Conservation (phyloP, 2,797 vertebrate species). For the Tenualosa thibaudeaui region DNA sequence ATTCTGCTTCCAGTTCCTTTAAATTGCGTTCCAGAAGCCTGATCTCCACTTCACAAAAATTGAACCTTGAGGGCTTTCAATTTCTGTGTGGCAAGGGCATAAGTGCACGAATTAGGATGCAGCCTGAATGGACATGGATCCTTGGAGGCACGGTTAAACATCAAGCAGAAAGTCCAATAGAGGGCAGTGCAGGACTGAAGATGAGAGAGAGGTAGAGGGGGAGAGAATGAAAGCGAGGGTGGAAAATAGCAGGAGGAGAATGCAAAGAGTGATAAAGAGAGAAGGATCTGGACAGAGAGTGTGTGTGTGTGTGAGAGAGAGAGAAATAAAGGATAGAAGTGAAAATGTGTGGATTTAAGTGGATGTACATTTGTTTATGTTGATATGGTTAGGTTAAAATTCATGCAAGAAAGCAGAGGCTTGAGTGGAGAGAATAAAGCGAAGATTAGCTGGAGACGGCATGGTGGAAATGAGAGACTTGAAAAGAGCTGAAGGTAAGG, state of each 20-base stretch:
- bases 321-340: neutral
- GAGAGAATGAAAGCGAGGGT: neutral
- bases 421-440: constrained; percentile 5
- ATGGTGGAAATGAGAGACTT: neutral
- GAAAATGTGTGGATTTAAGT: neutral
- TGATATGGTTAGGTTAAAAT: neutral
- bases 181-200: neutral
- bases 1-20: neutral
- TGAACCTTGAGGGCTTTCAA: neutral
- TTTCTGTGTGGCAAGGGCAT: neutral
- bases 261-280: neutral
- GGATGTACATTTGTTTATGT: constrained; percentile 1
- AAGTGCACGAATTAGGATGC: neutral
- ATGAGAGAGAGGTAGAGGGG: neutral
- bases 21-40: neutral
- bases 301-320: neutral
- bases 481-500: neutral
- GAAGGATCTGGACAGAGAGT: neutral
- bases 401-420: neutral
- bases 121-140: neutral
- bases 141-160: neutral
- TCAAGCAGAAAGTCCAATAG: neutral
- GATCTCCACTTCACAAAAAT: neutral
- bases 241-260: neutral
- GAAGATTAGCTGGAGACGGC: neutral